Evolutionary conservation across 2,113 vertebrate genomes (phyloP).

Genomic region (Lampris megalopsis): DNA sequence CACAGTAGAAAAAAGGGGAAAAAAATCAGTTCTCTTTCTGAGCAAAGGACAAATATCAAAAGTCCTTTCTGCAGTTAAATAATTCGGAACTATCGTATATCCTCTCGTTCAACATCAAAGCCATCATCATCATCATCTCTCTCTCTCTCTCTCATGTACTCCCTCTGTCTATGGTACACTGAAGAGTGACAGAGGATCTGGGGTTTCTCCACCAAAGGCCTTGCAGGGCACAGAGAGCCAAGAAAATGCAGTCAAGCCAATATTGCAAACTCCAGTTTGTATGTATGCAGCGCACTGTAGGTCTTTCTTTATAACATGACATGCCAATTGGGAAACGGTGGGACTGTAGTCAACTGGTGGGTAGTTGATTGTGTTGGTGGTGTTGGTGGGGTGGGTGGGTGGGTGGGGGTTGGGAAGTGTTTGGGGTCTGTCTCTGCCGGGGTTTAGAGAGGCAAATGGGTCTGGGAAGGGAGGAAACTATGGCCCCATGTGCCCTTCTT

Average conservation of each 20-base stretch:
- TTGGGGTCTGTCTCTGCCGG: conserved; percentile 32
- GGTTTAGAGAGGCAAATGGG: conserved; percentile 7
- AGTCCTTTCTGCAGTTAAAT: conserved; percentile 50
- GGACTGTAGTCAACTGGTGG: conserved; percentile 45
- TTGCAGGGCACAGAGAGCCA: conserved; percentile 59
- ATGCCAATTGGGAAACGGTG: conserved; percentile 42
- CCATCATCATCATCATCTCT: background rate
- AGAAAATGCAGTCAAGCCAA: conserved; percentile 60
- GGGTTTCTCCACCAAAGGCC: conserved; percentile 29
- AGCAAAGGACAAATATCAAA: conserved; percentile 54
- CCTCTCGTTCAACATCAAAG: conserved; percentile 15
- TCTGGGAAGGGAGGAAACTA: conserved; percentile 20
- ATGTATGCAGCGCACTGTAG: conserved; percentile 56
- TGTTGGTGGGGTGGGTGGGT: conserved; percentile 1
- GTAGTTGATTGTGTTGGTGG: conserved; percentile 11
- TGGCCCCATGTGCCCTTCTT: conserved; percentile 50
- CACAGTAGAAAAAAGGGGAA: conserved; percentile 67
- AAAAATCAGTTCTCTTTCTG: conserved; percentile 51
- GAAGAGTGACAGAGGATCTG: conserved; percentile 49
- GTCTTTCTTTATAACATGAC: conserved; percentile 48
- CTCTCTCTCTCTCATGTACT: conserved; percentile 41
- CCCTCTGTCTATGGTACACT: conserved; percentile 53
- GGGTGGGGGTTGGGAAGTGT: conserved; percentile 12
- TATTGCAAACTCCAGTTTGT: conserved; percentile 63
- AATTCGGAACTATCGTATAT: conserved; percentile 38